Conservation (phyloP, 1,140 invertebrate species). For the Neuroterus valhalla region DNA sequence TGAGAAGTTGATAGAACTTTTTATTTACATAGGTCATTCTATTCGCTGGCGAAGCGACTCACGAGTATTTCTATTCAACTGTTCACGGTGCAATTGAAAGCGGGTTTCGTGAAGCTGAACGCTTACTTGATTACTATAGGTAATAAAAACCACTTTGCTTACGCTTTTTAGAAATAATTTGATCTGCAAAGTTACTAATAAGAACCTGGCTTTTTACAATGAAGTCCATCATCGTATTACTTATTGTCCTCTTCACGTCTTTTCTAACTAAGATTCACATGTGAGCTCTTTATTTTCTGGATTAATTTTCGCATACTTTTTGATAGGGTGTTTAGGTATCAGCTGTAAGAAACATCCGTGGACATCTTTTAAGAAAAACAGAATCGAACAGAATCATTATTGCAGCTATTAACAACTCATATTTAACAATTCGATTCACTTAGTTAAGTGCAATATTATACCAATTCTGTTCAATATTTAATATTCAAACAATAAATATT, state of each 20-base stretch:
- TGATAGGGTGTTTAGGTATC: conserved; percentile 64
- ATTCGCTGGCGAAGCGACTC: conserved; percentile 85
- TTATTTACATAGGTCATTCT: conserved; percentile 69
- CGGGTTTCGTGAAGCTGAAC: conserved; percentile 86
- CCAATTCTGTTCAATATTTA: not conserved
- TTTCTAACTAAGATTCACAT: not conserved
- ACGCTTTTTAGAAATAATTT: conserved; percentile 32
- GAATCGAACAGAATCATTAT: conserved; percentile 48
- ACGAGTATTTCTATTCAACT: conserved; percentile 81
- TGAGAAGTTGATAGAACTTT: conserved; percentile 58
- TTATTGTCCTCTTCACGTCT: not conserved
- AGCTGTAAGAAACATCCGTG: conserved; percentile 61
- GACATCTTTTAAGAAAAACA: conserved; percentile 49
- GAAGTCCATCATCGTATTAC: not conserved
- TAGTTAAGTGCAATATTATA: not conserved
- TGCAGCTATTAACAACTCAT: not conserved
- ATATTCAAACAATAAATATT: no score
- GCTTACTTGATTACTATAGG: conserved; percentile 72
- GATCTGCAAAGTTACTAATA: conserved; percentile 25
- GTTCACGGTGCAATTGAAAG: conserved; percentile 88
- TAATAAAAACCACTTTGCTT: conserved; percentile 35
- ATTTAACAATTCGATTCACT: not conserved
- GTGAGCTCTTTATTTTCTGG: conserved; percentile 31
- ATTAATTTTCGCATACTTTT: conserved; percentile 65
- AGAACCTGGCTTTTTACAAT: conserved; percentile 23